Conservation (phyloP, 2,888 invertebrate species). For the Latheticus oryzae region DNA sequence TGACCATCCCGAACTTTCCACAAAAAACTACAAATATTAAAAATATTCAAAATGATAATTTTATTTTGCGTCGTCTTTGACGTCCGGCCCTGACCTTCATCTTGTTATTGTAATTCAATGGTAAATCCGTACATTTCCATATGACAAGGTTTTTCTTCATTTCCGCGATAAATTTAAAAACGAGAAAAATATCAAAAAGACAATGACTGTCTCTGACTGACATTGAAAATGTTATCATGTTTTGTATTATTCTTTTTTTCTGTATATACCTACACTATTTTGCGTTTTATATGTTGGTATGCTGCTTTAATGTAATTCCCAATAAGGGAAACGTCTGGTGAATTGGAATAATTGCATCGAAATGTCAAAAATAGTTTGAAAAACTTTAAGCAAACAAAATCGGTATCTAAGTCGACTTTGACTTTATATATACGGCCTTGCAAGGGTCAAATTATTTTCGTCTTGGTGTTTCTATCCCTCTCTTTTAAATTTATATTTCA, state of each 20-base stretch:
- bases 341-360: background rate
- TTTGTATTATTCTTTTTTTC: slow-evolving; percentile 27
- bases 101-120: slow-evolving; percentile 32
- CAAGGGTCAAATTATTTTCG: slow-evolving; percentile 35
- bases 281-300: slow-evolving; percentile 16
- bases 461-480: slow-evolving; percentile 11
- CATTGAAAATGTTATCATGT: slow-evolving; percentile 56
- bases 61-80: slow-evolving; percentile 35
- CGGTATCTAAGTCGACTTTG: slow-evolving; percentile 19
- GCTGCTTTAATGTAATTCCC: background rate
- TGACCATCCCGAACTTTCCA: slow-evolving; percentile 35
- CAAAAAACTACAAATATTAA: no score
- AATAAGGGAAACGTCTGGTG: background rate
- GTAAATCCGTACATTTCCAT: slow-evolving; percentile 11
- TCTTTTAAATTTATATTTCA: no score
- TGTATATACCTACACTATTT: slow-evolving; percentile 37
- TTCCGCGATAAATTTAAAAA: slow-evolving; percentile 34
- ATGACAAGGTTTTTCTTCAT: slow-evolving; percentile 32
- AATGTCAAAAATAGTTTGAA: background rate
- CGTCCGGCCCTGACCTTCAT: slow-evolving; percentile 39
- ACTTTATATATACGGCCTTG: slow-evolving; percentile 36
- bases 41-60: no score
- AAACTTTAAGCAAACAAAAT: background rate
- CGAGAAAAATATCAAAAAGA: slow-evolving; percentile 43
- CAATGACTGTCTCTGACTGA: slow-evolving; percentile 57